Base-by-base conservation (phyloP, 2,888 invertebrate genomes). In the Harpalus rufipes region DNA sequence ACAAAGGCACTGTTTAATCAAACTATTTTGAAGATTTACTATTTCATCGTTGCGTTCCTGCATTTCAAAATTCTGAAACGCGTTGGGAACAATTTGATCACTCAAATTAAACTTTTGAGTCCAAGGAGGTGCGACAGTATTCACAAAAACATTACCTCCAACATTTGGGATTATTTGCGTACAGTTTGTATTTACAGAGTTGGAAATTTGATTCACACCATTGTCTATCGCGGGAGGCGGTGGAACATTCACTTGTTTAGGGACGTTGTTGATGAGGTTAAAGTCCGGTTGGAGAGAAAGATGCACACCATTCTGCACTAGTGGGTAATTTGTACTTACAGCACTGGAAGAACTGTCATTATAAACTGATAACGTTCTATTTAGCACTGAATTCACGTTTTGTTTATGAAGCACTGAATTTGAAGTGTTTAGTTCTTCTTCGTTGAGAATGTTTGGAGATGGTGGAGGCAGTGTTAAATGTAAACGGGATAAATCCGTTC, bases 1-100 rank as follows among this genome's bases (percentile, higher is more conserved):
- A 91, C 97, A 97, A 86, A 97, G 92, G 89, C 97, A 97, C 90
- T 96, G 96, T 78, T 94, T 94, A 63, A 96, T 93, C 72, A 97
- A 91, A 79, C 93, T 93, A 88, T 93, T 93, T 89, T 95, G 95
- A 79, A 96, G 92, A 85, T 92, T 91, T 86, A 93, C 92, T 65
- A 94, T 90, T 86, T 94, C 93, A 87, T 87, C 92, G 87, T 61
- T 92, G 87, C 88, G 91, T 91, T 84, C 63, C 1, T 16, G 18
- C 39, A 18, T 51, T n/a, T 44, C 51, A 21, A 25, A 18, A 56
- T 81, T 65, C 14, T 65, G 65, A 68, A 44, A 81, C 5, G 80
- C 25, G 21, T 14, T 81, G 41, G 81, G 81, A 16, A 83, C 83
- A 16, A 83, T 83, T 21, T 83, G 83, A 83, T 83, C 83, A 72